A percentile compares a stretch with the other conserved stretches of the same genome.
These are phyloP conservation scores for Drosophila nannoptera DNA, from an alignment of 1,140 invertebrate genomes.

Conservation along the genomic window DNA sequence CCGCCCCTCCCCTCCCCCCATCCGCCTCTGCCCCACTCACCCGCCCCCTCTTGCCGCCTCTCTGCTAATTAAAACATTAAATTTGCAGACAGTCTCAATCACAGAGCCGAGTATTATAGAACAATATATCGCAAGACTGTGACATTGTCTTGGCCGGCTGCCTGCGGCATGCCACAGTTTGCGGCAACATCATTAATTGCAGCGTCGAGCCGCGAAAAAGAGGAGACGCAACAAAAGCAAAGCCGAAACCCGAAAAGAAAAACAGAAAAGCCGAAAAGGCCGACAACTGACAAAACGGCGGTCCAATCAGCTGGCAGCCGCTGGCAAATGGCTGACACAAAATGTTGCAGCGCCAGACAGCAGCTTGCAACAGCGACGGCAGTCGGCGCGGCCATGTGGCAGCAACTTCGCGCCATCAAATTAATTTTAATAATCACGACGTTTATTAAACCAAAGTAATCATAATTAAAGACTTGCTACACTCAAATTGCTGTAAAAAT, in stretches of 20 bases:
- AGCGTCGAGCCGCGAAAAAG: constrained; percentile 7
- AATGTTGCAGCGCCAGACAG: constrained; percentile 26
- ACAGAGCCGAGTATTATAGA: neutral
- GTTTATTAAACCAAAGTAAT: constrained; percentile 47
- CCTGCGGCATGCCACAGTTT: constrained; percentile 26
- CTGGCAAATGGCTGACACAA: constrained; percentile 39
- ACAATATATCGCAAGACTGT: constrained; percentile 3
- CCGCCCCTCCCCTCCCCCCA: too few relatives aligned
- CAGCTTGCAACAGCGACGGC: neutral
- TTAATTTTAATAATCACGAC: constrained; percentile 49
- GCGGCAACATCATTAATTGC: constrained; percentile 41
- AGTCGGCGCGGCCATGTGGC: constrained; percentile 23
- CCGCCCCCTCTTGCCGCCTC: neutral
- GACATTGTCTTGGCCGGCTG: constrained; percentile 10
- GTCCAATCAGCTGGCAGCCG: constrained; percentile 40
- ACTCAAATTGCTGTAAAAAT: constrained; percentile 26
- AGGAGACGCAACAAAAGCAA: neutral
- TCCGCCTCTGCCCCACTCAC: neutral
- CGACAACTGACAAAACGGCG: constrained; percentile 20
- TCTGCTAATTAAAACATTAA: constrained; percentile 42
- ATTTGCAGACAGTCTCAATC: constrained; percentile 38
- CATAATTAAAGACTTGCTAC: constrained; percentile 33
- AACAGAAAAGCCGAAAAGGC: neutral
- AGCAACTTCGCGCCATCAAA: constrained; percentile 47
- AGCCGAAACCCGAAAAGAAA: neutral